A percentile compares a stretch with the other conserved stretches of the same genome.
These are phyloP conservation scores for Zosterops japonicus DNA, from an alignment of 2,113 vertebrate genomes.

Conservation along the genomic window DNA sequence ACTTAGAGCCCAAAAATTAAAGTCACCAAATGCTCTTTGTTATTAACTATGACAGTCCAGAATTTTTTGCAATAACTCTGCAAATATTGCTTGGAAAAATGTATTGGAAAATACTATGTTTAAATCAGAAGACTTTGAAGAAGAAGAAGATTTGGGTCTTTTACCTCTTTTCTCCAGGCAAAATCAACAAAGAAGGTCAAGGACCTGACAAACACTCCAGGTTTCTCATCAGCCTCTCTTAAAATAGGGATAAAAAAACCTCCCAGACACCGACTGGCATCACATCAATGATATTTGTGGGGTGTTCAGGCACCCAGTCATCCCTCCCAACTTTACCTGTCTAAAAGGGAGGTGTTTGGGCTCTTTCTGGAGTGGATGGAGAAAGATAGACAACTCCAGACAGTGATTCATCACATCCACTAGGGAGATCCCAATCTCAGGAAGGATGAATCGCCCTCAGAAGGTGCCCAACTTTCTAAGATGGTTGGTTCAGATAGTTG, in stretches of 20 bases:
- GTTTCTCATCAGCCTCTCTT: neutral
- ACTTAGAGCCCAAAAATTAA: neutral
- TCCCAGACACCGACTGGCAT: slow-evolving; percentile 20
- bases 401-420: slow-evolving; percentile 62
- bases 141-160: neutral
- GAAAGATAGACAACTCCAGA: slow-evolving; percentile 52
- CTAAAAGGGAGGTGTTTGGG: neutral
- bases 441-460: slow-evolving; percentile 46
- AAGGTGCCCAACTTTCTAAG: slow-evolving; percentile 32
- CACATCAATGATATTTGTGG: neutral
- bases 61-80: neutral
- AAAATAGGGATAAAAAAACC: slow-evolving; percentile 14
- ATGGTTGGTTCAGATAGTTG: neutral
- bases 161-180: neutral
- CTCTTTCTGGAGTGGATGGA: slow-evolving; percentile 39
- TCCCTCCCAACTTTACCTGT: neutral
- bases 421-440: slow-evolving; percentile 47
- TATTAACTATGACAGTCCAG: neutral
- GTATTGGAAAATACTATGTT: neutral
- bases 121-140: neutral
- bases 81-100: neutral
- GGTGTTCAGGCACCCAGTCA: neutral
- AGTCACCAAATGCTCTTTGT: neutral
- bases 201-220: neutral
- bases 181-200: neutral